phyloP scores from a whole-genome alignment of 2,113 vertebrate species.

The Grus americana region DNA sequence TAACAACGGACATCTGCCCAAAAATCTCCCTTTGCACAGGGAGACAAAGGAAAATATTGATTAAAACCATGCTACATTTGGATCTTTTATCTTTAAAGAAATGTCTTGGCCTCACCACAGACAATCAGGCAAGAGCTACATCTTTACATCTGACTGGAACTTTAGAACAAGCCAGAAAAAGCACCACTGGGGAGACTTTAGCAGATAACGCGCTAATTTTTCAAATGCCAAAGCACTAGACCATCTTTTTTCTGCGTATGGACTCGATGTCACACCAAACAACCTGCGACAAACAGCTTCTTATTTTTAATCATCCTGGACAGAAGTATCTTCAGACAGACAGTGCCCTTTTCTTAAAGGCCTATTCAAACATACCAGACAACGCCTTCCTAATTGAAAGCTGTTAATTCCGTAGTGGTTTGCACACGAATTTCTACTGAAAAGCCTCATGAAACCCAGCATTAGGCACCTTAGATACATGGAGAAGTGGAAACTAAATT shows the following conservation, averaged over 20 bases:
- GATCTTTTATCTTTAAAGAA: neutral
- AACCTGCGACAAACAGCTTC: neutral
- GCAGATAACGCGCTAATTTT: neutral
- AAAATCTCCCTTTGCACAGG: neutral
- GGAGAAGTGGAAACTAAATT: neutral
- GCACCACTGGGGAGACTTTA: neutral
- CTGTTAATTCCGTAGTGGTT: neutral
- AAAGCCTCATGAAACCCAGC: neutral
- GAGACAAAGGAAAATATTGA: neutral
- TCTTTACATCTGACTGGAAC: neutral
- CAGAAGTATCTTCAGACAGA: neutral
- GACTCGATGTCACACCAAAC: neutral
- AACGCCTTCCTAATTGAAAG: neutral
- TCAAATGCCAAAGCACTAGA: neutral
- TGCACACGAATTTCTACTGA: neutral
- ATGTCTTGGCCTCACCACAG: neutral
- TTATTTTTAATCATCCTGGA: neutral
- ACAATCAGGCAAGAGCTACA: neutral
- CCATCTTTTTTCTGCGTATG: neutral
- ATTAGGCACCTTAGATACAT: fast-evolving
- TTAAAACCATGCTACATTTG: neutral
- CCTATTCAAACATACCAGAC: neutral
- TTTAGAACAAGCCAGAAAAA: neutral
- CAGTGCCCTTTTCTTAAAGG: neutral
- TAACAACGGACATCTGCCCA: neutral